Evolutionary conservation across 2,113 vertebrate genomes (phyloP).

Genomic region (Lampris incognitus): DNA sequence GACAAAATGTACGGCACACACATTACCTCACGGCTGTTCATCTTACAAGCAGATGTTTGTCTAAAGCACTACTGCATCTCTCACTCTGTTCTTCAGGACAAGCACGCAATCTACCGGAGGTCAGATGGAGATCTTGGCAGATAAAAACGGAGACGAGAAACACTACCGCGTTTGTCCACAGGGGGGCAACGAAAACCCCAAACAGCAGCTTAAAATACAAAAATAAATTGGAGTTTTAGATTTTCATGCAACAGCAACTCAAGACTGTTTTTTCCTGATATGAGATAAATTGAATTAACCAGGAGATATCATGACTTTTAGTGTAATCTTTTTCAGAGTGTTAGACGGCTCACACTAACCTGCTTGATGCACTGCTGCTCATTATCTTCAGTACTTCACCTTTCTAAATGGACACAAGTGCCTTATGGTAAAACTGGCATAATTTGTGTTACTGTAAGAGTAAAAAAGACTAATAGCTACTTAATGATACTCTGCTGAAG

Average conservation of each 20-base stretch:
- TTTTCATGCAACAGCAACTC: conserved; percentile 17
- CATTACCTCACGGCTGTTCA: no score
- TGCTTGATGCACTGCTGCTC: conserved; percentile 22
- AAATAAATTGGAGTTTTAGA: neutral
- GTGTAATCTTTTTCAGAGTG: conserved; percentile 6
- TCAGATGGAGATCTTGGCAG: no score
- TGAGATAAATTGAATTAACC: conserved; percentile 1
- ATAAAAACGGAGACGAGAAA: no score
- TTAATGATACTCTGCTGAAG: conserved; percentile 4
- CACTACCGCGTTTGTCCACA: no score
- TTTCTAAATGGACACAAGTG: conserved; percentile 66
- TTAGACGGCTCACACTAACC: conserved; percentile 18
- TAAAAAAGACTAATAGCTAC: conserved; percentile 39
- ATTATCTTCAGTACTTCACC: conserved; percentile 31
- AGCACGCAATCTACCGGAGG: no score
- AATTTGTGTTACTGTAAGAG: conserved; percentile 40
- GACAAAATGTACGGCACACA: no score
- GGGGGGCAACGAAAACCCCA: no score
- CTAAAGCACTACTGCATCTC: no score
- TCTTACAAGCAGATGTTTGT: no score
- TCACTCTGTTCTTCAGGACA: no score
- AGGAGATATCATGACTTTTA: conserved; percentile 2
- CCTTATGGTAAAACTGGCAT: conserved; percentile 66
- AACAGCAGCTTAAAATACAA: no score
- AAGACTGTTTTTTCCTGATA: conserved; percentile 4